Evolutionary conservation across 2,888 invertebrate genomes (phyloP).

Genomic region (Hypercompe scribonia): DNA sequence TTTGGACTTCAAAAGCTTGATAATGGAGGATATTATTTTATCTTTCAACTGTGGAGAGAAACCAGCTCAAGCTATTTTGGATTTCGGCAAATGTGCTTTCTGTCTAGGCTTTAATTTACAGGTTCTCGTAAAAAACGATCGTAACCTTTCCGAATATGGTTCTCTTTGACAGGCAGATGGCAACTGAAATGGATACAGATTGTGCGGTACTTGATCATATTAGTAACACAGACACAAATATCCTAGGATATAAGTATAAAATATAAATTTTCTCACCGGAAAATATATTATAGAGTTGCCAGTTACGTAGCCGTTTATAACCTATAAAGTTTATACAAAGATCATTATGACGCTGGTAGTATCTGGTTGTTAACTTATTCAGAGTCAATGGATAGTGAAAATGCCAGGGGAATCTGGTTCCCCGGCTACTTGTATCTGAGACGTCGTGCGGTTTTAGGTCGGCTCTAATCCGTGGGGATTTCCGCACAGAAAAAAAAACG

Average conservation of each 20-base stretch:
- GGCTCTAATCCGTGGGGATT: no score
- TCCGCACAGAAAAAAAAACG: no score
- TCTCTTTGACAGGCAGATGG: neutral
- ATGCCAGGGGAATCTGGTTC: no score
- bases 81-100: slow-evolving; percentile 1
- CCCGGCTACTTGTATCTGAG: no score
- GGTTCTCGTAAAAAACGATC: slow-evolving; percentile 1
- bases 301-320: neutral
- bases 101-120: slow-evolving; percentile 9
- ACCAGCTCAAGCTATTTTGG: slow-evolving; percentile 14
- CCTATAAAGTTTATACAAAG: neutral
- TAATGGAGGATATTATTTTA: slow-evolving; percentile 23
- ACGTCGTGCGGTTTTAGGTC: no score
- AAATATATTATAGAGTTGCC: neutral
- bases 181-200: neutral
- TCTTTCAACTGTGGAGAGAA: slow-evolving; percentile 15
- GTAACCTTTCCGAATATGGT: neutral
- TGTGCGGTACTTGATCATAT: neutral
- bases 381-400: neutral
- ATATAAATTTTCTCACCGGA: neutral
- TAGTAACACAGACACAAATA: neutral
- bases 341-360: neutral
- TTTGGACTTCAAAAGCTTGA: slow-evolving; percentile 49
- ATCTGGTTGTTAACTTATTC: neutral
- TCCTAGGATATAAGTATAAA: neutral